Conservation (phyloP, 2,888 invertebrate genomes). For the Clistopyga incitator region DNA sequence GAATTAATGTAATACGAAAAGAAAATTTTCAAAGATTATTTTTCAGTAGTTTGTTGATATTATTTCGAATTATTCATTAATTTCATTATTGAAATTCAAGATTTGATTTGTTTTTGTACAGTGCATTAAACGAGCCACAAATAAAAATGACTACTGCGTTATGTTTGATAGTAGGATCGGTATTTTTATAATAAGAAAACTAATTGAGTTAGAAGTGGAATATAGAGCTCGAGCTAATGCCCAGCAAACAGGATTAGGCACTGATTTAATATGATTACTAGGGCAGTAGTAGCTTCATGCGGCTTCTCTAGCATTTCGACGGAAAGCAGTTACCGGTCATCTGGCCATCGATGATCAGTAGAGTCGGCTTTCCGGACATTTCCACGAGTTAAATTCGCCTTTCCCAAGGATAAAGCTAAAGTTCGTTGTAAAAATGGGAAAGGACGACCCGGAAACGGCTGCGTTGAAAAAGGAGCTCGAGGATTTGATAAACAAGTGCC, state of each 20-base stretch:
- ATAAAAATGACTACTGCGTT: not conserved
- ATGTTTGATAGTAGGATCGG: conserved; percentile 31
- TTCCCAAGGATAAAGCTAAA: not conserved
- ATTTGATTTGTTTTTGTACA: too few species aligned
- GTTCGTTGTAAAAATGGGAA: conserved; percentile 87
- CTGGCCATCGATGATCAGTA: conserved; percentile 70
- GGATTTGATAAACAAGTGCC: conserved; percentile 91
- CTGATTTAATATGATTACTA: conserved; percentile 83
- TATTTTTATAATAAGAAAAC: conserved; percentile 67
- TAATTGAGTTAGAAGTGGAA: conserved; percentile 79
- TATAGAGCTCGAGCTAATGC: conserved; percentile 76
- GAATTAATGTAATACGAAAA: too few species aligned
- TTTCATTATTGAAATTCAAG: too few species aligned
- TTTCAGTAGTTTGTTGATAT: too few species aligned
- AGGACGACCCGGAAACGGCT: conserved; percentile 93
- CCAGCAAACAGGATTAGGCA: conserved; percentile 81
- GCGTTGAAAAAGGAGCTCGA: conserved; percentile 93
- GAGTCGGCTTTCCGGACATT: conserved; percentile 59
- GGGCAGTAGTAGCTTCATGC: conserved; percentile 80
- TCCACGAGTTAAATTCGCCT: conserved; percentile 10
- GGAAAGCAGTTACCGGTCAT: conserved; percentile 72
- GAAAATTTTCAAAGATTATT: too few species aligned
- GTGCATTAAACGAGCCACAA: not conserved
- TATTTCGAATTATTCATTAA: too few species aligned
- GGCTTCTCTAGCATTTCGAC: conserved; percentile 79